Conservation (phyloP, 92 coral and sea anemone species). For the Chrysogorgia sp. region DNA sequence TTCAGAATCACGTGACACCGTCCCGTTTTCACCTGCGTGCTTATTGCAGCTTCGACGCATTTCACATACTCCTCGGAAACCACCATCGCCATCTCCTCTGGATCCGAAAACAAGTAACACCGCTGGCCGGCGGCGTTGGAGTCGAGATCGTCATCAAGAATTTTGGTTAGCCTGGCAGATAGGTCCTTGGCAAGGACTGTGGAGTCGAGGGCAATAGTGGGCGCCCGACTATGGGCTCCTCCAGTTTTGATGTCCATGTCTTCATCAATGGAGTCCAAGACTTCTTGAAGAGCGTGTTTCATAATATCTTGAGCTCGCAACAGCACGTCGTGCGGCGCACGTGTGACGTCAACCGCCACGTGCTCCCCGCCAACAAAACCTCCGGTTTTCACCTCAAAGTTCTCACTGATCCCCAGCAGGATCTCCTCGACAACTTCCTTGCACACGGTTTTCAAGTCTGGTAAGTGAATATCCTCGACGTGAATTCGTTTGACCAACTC, state of each 20-base stretch:
- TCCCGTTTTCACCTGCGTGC: constrained; percentile 29
- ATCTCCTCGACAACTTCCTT: constrained; percentile 31
- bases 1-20: constrained; percentile 37
- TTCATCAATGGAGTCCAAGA: constrained; percentile 38
- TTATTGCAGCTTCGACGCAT: constrained; percentile 40
- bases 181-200: constrained; percentile 31
- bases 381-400: constrained; percentile 45
- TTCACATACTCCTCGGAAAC: constrained; percentile 40
- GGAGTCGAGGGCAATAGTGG: constrained; percentile 26
- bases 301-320: constrained; percentile 25
- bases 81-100: background rate
- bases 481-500: constrained; percentile 17
- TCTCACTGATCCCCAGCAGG: constrained; percentile 36
- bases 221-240: constrained; percentile 6
- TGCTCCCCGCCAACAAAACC: constrained; percentile 21
- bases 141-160: constrained; percentile 13
- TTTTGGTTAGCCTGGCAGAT: constrained; percentile 3
- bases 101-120: constrained; percentile 21
- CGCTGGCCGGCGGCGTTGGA: constrained; percentile 2
- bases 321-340: constrained; percentile 8
- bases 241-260: constrained; percentile 40
- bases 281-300: constrained; percentile 25
- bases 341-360: constrained; percentile 2
- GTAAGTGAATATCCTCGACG: constrained; percentile 30
- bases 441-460: constrained; percentile 25